Evolutionary conservation across 2,888 invertebrate species (phyloP), one percentile per base, ranked within the genome.

Genomic region (Apomyelois bistriatella): DNA sequence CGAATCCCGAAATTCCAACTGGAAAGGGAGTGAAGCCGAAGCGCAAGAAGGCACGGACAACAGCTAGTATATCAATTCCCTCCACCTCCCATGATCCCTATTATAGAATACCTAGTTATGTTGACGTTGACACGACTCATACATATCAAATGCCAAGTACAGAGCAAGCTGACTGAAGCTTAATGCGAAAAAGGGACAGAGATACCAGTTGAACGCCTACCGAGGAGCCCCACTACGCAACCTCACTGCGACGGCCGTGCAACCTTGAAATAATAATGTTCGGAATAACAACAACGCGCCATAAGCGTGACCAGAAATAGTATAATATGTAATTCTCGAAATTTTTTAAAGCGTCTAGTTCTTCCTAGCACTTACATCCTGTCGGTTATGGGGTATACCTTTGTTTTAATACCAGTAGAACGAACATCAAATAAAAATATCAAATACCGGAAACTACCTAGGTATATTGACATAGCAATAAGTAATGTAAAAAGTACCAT

Each of bases 261-360:
- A 89, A 90, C 90, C 90, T 90, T 90, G 90, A 90, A 90, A 90
- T 89, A 89, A 89, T 89, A 90, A 90, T 90, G 90, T 87, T 85
- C 85, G 81, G 89, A 87, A 90, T 89, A 90, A 83, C 84, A 85
- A 88, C 88, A 89, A 85, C 87, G 88, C 85, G 87, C 85, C 82
- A 82, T 83, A 85, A 88, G 85, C 89, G 85, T 87, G 88, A 88
- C 88, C 88, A 88, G 85, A 88, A 85, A 86, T 86, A 85, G 75
- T 84, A 80, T 85, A 82, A 79, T 82, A 79, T 80, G 82, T 79
- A 84, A 80, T 82, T 81, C 81, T 81, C 79, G 62, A 82, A 78
- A 82, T 79, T 72, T 71, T 82, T 80, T 72, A 68, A 78, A 79
- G 69, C 75, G 76, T 76, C 64, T 65, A 73, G 73, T 74, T 75